phyloP scores from a whole-genome alignment of 2,113 vertebrate species.

The Eubucco bourcierii region DNA sequence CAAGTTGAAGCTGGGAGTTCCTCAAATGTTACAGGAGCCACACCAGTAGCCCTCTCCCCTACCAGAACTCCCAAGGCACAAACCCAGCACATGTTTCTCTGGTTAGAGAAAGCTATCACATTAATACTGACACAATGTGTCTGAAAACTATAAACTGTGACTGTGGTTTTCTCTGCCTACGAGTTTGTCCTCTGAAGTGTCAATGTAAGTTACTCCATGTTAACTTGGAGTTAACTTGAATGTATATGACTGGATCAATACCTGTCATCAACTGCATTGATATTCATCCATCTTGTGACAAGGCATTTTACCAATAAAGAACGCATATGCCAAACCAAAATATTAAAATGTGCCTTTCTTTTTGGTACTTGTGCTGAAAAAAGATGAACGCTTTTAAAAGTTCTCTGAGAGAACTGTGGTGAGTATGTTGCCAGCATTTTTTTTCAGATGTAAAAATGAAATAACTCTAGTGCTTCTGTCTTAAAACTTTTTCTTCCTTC shows the following conservation, averaged over 20 bases:
- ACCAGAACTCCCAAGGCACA: too few relatives aligned
- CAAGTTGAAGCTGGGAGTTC: too few relatives aligned
- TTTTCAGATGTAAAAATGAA: neutral
- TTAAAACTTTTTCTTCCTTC: neutral
- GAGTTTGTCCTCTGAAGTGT: neutral
- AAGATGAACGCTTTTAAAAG: neutral
- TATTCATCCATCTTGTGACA: neutral
- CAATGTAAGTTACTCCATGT: fast-evolving
- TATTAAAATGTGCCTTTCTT: neutral
- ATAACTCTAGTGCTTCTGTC: neutral
- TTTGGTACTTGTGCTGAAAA: neutral
- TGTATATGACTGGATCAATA: neutral
- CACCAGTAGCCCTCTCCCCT: too few relatives aligned
- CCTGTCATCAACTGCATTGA: neutral
- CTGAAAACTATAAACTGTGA: neutral
- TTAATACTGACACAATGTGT: neutral
- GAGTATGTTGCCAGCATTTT: neutral
- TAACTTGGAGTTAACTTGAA: neutral
- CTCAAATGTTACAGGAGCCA: too few relatives aligned
- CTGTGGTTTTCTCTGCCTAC: neutral
- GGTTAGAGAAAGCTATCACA: neutral
- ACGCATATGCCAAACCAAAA: neutral
- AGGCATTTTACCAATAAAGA: neutral
- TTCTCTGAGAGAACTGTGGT: neutral
- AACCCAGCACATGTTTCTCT: neutral